Base-by-base conservation (phyloP, 2,888 invertebrate genomes). In the Schizaphis graminum region DNA sequence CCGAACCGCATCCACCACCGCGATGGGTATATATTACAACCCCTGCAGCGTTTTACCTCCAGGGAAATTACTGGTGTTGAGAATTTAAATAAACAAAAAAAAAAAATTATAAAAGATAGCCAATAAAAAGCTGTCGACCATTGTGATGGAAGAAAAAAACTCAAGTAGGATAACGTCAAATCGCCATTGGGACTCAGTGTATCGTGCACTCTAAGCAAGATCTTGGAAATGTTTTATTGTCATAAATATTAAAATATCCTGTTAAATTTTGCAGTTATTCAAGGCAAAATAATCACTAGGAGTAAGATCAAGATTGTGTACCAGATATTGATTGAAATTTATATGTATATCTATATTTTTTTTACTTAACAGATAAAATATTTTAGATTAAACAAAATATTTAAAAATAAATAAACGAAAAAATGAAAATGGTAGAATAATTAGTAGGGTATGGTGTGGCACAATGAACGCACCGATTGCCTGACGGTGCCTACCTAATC, bases 51-150 rank as follows among this genome's bases (percentile, higher is more conserved):
- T 93, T 56, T 67, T 49, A 93, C 89, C 93, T 93, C 93, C 11
- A 41, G 90, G 90, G 93, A 93, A 93, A 93, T 93, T 90, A 93
- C 90, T 8, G 85, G 90, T 49, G 89, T 90, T 85, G 57, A 93
- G 85, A 90, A 93, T 93, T 93, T 93, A 86, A 93, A 93, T 90
- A 93, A 93, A 93, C 49, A 90, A 86, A 57, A 77, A 89, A 61
- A 35, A 53, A 44, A 86, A 44, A 53, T 53, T 67, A 44, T 49
- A 41, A 67, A 92, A 41, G 67, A 92, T 87, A 87, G 35, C 61
- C 13, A 53, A 92, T 87, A 92, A 67, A 61, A 49, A 86, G 56
- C 57, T 47, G 91, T 56, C 91, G 28, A 44, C 57, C 24, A 57
- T 56, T 44, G 21, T 47, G 56, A 56, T 44, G 44, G 85, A n/a